Base-by-base conservation (phyloP, 2,113 vertebrate species). In the Trichechus manatus region DNA sequence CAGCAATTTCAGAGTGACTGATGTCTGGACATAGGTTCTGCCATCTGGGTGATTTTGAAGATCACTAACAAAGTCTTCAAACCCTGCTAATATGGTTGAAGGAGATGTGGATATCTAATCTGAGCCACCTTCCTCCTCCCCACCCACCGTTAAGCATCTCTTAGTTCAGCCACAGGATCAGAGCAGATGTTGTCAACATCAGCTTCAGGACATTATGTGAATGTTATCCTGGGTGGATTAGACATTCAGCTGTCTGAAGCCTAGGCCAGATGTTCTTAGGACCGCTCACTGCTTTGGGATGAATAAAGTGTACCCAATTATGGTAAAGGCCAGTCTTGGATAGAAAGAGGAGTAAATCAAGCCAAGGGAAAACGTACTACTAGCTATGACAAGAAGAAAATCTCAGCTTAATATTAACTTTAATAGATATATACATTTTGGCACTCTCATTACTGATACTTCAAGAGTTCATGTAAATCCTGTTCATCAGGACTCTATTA, bases 341-440 rank as follows among this genome's bases (percentile, higher is more conserved):
- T 78, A 86, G 75, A 82, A 83, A 64, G 27, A 47, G 74, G 27
- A 89, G 29, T 93, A 87, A 94, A 89, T 91, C 68, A 93, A 95
- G 82, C 25, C 87, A 93, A 93, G 93, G 47, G 47, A 92, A 96
- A 97, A 94, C 82, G 82, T 1, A 84, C 61, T 88, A 80, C 56
- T 87, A 88, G 82, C 53, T 95, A 44, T 56, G 87, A 93, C 68
- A 92, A 81, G 70, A 94, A 91, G 56, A 97, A 97, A 95, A 91
- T 53, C 56, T 87, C 92, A 91, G 83, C 78, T 96, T 97, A 94
- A 94, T 78, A 93, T 87, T 87, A 96, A 50, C 74, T 95, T 92
- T 96, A 94, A 96, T 83, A 95, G 91, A 94, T 89, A 79, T 8
- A 94, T 89, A 94, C 91, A 89, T 98, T 95, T 96, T 92, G 92